Evolutionary conservation across 2,888 invertebrate genomes (phyloP), one percentile per base, ranked within the genome.

Genomic region (Dinocampus coccinellae): DNA sequence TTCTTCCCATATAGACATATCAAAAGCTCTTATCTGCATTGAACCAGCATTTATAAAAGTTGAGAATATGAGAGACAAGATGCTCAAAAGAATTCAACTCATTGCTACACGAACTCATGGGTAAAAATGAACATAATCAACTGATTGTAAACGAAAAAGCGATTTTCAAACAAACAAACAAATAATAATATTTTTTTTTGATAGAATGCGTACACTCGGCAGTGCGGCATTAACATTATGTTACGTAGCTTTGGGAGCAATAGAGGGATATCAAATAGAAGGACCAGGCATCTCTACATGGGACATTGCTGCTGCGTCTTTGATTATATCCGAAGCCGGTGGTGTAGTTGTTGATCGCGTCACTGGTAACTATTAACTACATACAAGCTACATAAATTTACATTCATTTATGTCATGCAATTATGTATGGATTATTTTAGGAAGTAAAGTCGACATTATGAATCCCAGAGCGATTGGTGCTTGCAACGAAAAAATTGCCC

Each of bases 321-420:
- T 96, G 47, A 93, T 95, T 74, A 89, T 95, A 34, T 88, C 89
- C 53, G 95, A 96, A 89, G 95, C 95, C 53, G 95, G 95, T 16
- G 95, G 94, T 34, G 88, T 90, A 67, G 89, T 94, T n/a, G 88
- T 90, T 42, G 93, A 94, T 82, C 85, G 86, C 22, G 80, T 82
- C 75, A 86, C 86, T 76, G 86, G 86, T 85, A 75, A 70, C 39
- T 63, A 52, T 47, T 20, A 58, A 16, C 3, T n/a, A 26, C 20
- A 20, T 53, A 7, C 52, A 13, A 20, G 20, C 26, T 33, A 33
- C 10, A n/a, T 34, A 52, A 52, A 47, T 42, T 24, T 63, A 39
- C 2, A 29, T 10, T 39, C 53, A 58, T 36, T 61, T 53, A n/a
- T 39, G 10, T 53, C 11, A 53, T 53, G 55, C 58, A 33, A 16